Conservation (phyloP, 2,888 invertebrate genomes). For the Alloplasta piceator region DNA sequence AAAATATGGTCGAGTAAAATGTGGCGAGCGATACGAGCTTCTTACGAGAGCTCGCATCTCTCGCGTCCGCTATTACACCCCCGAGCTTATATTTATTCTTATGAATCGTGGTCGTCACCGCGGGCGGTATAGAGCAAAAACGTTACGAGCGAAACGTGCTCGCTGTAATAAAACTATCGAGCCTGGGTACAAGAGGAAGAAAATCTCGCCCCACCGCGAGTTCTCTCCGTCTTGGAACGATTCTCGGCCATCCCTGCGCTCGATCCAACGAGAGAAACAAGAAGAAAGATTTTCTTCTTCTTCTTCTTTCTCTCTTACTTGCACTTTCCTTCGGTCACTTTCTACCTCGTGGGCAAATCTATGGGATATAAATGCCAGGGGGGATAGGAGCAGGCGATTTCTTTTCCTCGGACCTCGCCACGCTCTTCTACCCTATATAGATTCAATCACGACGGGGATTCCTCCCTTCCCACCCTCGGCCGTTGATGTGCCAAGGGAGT, state of each 20-base stretch:
- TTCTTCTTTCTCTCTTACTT: too few relatives aligned
- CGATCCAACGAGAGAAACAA: conserved; percentile 3
- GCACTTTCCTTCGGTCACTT: conserved; percentile 30
- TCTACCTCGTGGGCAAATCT: conserved; percentile 39
- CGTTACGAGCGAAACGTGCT: conserved; percentile 68
- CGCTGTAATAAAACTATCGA: conserved; percentile 80
- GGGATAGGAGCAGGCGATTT: background rate
- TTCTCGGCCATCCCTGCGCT: conserved; percentile 5
- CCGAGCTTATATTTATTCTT: conserved; percentile 21
- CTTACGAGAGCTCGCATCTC: background rate
- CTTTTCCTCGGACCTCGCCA: conserved; percentile 55
- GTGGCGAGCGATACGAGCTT: conserved; percentile 4
- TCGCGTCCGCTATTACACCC: background rate
- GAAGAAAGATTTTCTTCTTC: conserved; percentile 28
- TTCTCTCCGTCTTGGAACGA: conserved; percentile 23
- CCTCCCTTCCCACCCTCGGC: conserved; percentile 3
- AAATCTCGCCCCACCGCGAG: conserved; percentile 6
- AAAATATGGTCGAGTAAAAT: conserved; percentile 22
- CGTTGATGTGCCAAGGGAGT: conserved; percentile 27
- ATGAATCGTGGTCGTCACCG: conserved; percentile 49
- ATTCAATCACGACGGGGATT: conserved; percentile 68
- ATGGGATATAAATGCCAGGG: conserved; percentile 59
- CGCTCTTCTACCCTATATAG: conserved; percentile 54
- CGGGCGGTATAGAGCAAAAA: conserved; percentile 49
- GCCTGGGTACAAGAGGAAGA: background rate